Percentiles rank a stretch among this genome's conserved stretches.
phyloP scores from a whole-genome alignment of 2,113 vertebrate species.

The Sphaerodactylus townsendi region DNA sequence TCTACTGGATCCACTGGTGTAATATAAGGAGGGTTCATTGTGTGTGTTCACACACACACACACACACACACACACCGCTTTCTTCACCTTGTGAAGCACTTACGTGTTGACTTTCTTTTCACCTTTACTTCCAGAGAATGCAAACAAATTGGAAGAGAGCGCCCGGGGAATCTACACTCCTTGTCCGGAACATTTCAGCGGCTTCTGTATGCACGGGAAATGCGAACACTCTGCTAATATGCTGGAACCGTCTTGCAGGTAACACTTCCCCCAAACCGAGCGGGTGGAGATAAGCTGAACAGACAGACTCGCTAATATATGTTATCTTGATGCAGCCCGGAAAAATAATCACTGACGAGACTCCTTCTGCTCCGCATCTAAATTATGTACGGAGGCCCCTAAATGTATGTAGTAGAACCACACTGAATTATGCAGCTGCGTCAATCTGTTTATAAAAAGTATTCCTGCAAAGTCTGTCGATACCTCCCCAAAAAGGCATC shows the following conservation, averaged over 20 bases:
- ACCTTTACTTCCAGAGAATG: slow-evolving; percentile 80
- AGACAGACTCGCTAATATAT: neutral
- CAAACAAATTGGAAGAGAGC: slow-evolving; percentile 86
- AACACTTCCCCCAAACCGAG: slow-evolving; percentile 48
- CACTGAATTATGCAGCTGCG: slow-evolving; percentile 38
- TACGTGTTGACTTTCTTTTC: slow-evolving; percentile 49
- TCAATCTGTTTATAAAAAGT: slow-evolving; percentile 35
- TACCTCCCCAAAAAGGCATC: slow-evolving; percentile 20
- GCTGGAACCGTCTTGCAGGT: slow-evolving; percentile 96
- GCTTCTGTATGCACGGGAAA: slow-evolving; percentile 96
- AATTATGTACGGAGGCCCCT: slow-evolving; percentile 34
- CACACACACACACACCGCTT: too few relatives aligned
- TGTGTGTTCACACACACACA: too few relatives aligned
- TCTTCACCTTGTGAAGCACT: neutral
- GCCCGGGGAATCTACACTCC: slow-evolving; percentile 89
- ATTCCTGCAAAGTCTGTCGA: slow-evolving; percentile 6
- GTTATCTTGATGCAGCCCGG: neutral
- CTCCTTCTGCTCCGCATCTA: slow-evolving; percentile 27
- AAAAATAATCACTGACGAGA: slow-evolving; percentile 17
- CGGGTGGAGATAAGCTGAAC: slow-evolving; percentile 7
- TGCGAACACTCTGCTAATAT: slow-evolving; percentile 91
- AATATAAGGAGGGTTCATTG: slow-evolving; percentile 12
- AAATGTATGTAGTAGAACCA: neutral
- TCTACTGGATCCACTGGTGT: neutral
- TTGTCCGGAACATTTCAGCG: slow-evolving; percentile 93